A percentile compares a stretch with the other conserved stretches of the same genome.
These are phyloP conservation scores for Rhyacophila brunnea DNA, from an alignment of 1,140 invertebrate species.

Conservation along the genomic window DNA sequence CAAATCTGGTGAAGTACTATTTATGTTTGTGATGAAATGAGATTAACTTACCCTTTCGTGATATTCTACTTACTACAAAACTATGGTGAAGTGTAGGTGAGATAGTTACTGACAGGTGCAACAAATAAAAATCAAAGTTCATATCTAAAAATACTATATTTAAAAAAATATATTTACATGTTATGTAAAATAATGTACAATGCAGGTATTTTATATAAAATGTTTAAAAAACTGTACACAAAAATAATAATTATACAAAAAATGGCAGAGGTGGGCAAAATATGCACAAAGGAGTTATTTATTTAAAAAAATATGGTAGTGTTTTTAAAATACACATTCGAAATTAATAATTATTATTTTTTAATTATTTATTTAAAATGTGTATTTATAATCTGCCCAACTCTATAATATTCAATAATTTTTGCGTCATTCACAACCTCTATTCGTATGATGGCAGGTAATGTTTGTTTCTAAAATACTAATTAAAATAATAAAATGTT, in stretches of 20 bases:
- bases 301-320: slow-evolving; percentile 6
- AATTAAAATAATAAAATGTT: neutral
- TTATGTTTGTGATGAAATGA: no score
- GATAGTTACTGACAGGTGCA: neutral
- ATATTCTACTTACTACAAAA: no score
- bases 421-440: slow-evolving; percentile 15
- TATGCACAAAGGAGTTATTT: slow-evolving; percentile 12
- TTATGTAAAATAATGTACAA: slow-evolving; percentile 31
- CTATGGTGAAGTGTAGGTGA: no score
- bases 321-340: slow-evolving; percentile 16
- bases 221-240: slow-evolving; percentile 22
- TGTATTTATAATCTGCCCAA: slow-evolving; percentile 25
- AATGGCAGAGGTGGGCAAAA: slow-evolving; percentile 32
- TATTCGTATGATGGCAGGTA: slow-evolving; percentile 20
- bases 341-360: no score
- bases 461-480: neutral
- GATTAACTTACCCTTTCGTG: no score
- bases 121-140: slow-evolving; percentile 19
- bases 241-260: slow-evolving; percentile 25
- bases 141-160: slow-evolving; percentile 27
- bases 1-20: no score
- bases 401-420: slow-evolving; percentile 19
- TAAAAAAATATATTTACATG: slow-evolving; percentile 32
- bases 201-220: slow-evolving; percentile 20
- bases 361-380: slow-evolving; percentile 18